A percentile compares a stretch with the other conserved stretches of the same genome.
Conservation (phyloP, 1,140 invertebrate species). For the Monomorium pharaonis region DNA sequence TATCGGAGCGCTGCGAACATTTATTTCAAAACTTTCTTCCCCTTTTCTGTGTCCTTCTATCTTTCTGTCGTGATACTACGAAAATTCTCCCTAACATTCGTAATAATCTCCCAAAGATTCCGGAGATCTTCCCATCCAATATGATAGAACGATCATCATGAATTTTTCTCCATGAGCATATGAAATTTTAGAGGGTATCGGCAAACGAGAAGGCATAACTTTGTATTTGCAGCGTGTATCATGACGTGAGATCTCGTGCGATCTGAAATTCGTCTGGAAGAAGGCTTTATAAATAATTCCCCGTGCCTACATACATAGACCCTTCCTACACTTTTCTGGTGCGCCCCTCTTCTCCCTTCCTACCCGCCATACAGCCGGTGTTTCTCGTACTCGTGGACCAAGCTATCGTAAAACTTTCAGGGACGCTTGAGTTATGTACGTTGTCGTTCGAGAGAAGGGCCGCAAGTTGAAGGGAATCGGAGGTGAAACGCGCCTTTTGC, state of each 20-base stretch:
- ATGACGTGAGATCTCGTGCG: constrained; percentile 31
- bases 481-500: constrained; percentile 12
- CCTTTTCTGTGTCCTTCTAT: too few relatives aligned
- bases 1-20: not conserved
- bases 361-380: not conserved
- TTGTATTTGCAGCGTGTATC: constrained; percentile 27
- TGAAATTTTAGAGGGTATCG: constrained; percentile 29
- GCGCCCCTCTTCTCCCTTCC: not conserved
- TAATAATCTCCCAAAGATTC: not conserved
- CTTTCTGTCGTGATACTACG: not conserved
- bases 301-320: not conserved
- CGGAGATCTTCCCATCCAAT: not conserved
- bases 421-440: constrained; percentile 47
- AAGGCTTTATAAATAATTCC: constrained; percentile 65
- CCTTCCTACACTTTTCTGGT: not conserved
- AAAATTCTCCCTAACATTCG: not conserved
- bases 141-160: constrained; percentile 1
- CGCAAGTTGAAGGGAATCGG: not conserved
- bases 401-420: constrained; percentile 41
- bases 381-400: constrained; percentile 18
- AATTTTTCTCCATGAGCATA: constrained; percentile 19
- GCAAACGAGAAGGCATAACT: constrained; percentile 31
- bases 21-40: too few relatives aligned
- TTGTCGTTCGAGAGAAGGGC: constrained; percentile 19
- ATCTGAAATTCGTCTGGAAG: constrained; percentile 50